A percentile compares a stretch with the other conserved stretches of the same genome.
Conservation (phyloP, 1,140 invertebrate species). For the Heliothis virescens region DNA sequence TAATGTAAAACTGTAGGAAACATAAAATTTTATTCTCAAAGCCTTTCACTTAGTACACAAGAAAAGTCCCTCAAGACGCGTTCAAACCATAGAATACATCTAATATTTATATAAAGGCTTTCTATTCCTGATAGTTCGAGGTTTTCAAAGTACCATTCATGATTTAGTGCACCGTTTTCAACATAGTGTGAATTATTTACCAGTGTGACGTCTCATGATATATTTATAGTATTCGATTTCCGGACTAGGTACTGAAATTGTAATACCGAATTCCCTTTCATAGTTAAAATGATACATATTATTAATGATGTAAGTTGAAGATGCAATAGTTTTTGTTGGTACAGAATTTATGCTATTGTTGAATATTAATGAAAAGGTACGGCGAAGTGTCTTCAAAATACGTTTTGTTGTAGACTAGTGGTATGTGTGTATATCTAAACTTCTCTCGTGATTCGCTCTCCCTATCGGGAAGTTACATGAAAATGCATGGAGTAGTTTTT, state of each 20-base stretch:
- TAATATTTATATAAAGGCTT: not conserved
- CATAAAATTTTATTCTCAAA: too few species aligned
- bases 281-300: slow-evolving; percentile 7
- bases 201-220: slow-evolving; percentile 5
- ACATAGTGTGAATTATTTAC: slow-evolving; percentile 33
- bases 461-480: too few species aligned
- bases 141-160: not conserved
- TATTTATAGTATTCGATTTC: slow-evolving; percentile 26
- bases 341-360: not conserved
- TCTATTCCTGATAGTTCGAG: not conserved
- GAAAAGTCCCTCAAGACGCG: too few species aligned
- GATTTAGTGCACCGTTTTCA: slow-evolving; percentile 26
- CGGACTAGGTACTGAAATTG: slow-evolving; percentile 4
- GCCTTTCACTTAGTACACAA: not conserved
- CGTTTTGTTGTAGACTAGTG: not conserved
- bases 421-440: too few species aligned
- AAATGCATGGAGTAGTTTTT: too few species aligned
- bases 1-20: not conserved
- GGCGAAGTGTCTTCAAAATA: too few species aligned
- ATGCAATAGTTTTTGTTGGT: not conserved
- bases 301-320: not conserved
- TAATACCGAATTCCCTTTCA: slow-evolving; percentile 8
- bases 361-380: too few species aligned
- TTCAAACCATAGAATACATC: too few species aligned
- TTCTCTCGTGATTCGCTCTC: too few species aligned